phyloP scores from a whole-genome alignment of 1,140 invertebrate species.

The Conus ventricosus region DNA sequence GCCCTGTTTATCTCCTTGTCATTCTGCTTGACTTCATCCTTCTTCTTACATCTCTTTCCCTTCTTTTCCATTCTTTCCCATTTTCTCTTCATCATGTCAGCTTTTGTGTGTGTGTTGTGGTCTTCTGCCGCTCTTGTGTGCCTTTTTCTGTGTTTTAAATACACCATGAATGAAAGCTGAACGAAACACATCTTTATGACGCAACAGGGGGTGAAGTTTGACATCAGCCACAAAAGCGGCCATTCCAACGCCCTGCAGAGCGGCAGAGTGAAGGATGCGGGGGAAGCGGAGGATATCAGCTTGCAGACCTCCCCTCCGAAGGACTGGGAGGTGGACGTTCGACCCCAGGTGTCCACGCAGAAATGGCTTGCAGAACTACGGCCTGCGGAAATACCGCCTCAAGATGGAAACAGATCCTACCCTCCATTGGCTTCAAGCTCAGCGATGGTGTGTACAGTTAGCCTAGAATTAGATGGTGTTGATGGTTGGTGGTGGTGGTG shows the following conservation, averaged over 20 bases:
- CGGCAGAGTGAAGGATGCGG: constrained; percentile 35
- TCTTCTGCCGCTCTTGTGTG: not conserved
- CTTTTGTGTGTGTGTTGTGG: not conserved
- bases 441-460: constrained; percentile 61
- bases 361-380: constrained; percentile 72
- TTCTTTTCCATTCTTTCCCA: too few species aligned
- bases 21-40: too few species aligned
- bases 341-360: constrained; percentile 62
- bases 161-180: not conserved
- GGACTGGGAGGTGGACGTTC: constrained; percentile 71
- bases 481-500: not conserved
- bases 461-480: not conserved
- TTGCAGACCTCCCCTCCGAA: constrained; percentile 58
- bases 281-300: constrained; percentile 57
- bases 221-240: constrained; percentile 50
- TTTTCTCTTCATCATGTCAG: not conserved
- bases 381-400: constrained; percentile 68
- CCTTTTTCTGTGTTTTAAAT: not conserved
- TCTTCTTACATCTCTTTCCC: too few species aligned
- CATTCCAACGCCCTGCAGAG: constrained; percentile 25
- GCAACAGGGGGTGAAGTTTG: constrained; percentile 63
- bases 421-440: constrained; percentile 73
- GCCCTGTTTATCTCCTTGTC: too few species aligned
- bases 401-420: constrained; percentile 67
- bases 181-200: not conserved